Base-by-base conservation (phyloP, 1,140 invertebrate genomes). In the Cydia pomonella region DNA sequence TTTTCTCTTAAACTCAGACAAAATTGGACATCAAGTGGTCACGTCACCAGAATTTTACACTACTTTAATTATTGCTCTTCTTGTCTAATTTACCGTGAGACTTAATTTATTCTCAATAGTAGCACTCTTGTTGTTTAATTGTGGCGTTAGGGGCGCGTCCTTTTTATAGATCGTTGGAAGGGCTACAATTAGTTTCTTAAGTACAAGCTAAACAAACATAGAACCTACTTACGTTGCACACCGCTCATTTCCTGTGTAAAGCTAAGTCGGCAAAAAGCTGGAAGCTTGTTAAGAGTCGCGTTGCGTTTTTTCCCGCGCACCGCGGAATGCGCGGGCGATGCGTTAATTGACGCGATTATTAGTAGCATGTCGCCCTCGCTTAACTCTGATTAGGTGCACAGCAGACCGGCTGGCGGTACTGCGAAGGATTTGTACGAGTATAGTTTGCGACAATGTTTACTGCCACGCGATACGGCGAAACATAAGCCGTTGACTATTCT, bases 331-430 rank as follows among this genome's bases (percentile, higher is more conserved):
- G 64, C 27, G n/a, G 13, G 2, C 64, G 64, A 38, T 69, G 64
- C 27, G 29, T 38, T 69, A 69, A 69, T 69, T 69, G 63, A 29
- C 3, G 64, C 64, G 64, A 69, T 69, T 33, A 69, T 69, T 69
- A 69, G 27, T 12, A 38, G 64, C 29, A 38, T 69, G 64, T 69
- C 63, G 63, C 63, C 27, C 63, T 33, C 27, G 64, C 64, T 69
- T 10, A 18, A 6, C 27, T 12, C 59, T 66, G 27, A 69, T 59
- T 59, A 59, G 53, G 12, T 10, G 16, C 53, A 21, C 53, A 59
- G 53, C 53, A 59, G 53, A 59, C 53, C 53, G 53, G 21, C 18
- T 23, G 53, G 53, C 53, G 53, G 21, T 50, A 50, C 47, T 50
- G n/a, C 16, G 10, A 50, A 6, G 4, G n/a, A 50, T 18, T 18